Evolutionary conservation across 2,888 invertebrate species (phyloP).

Genomic region (Orthosia cruda): DNA sequence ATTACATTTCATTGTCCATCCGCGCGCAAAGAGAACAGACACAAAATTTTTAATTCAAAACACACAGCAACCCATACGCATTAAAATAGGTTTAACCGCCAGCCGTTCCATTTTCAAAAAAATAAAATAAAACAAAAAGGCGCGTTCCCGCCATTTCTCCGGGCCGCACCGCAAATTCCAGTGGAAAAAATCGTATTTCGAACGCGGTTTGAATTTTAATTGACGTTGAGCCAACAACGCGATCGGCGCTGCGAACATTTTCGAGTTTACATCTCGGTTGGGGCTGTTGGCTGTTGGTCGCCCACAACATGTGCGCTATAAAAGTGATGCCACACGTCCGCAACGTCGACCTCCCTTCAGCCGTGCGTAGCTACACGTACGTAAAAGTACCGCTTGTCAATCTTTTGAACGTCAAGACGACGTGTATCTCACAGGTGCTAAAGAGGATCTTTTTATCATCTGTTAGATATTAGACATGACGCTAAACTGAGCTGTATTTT

Average conservation of each 20-base stretch:
- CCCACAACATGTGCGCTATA: conserved; percentile 84
- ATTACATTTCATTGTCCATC: conserved; percentile 89
- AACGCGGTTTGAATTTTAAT: conserved; percentile 92
- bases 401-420: conserved; percentile 46
- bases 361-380: conserved; percentile 33
- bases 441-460: conserved; percentile 30
- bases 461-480: conserved; percentile 2
- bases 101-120: conserved; percentile 90
- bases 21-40: conserved; percentile 76
- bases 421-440: conserved; percentile 11
- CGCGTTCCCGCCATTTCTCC: conserved; percentile 90
- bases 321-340: conserved; percentile 82
- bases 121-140: conserved; percentile 90
- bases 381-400: conserved; percentile 55
- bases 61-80: conserved; percentile 90
- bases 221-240: conserved; percentile 88
- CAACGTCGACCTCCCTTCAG: conserved; percentile 67
- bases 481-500: neutral
- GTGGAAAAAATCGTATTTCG: conserved; percentile 92
- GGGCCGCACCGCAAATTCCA: conserved; percentile 90
- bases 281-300: conserved; percentile 72
- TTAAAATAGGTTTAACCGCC: conserved; percentile 91
- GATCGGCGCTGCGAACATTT: conserved; percentile 84
- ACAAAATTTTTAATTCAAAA: conserved; percentile 90
- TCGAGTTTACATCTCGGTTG: conserved; percentile 83